Evolutionary conservation across 2,888 invertebrate genomes (phyloP), one percentile per base, ranked within the genome.

Genomic region (Protophormia terraenovae): DNA sequence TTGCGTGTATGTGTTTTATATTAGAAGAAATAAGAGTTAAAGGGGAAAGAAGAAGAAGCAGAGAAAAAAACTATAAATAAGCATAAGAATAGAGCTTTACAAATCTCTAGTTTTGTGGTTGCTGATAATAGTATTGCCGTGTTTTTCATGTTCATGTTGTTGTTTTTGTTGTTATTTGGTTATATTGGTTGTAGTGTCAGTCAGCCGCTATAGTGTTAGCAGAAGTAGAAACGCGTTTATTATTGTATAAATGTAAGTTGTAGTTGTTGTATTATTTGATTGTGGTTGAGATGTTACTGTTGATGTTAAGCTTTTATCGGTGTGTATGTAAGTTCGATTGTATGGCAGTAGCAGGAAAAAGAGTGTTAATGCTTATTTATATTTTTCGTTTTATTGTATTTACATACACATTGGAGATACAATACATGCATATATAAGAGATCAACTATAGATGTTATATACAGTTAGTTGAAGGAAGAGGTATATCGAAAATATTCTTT

Each of bases 101-200:
- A 72, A 84, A 81, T 81, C 72, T 62, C 60, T 73, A 72, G 71
- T 77, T 72, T 72, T 81, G 77, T 66, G 81, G 76, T 72, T 62
- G 3, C 45, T 41, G 58, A 64, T 62, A 62, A 75, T 58, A 45
- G 29, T 67, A 41, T 71, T 82, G 14, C 50, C 45, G 24, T 71
- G 24, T n/a, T n/a, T n/a, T n/a, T n/a, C n/a, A n/a, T n/a, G n/a
- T n/a, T n/a, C n/a, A n/a, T n/a, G n/a, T n/a, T n/a, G n/a, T n/a
- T n/a, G n/a, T n/a, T n/a, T n/a, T n/a, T n/a, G n/a, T 45, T 53
- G 47, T 67, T 79, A 50, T 53, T 66, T 27, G 41, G 16, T 41
- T 66, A 47, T 35, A 16, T 41, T 72, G 12, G n/a, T 29, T 22
- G 16, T 41, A 1, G 38, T 16, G 24, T 24, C 14, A 22, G 32